Conservation (phyloP, 2,888 invertebrate species). For the Pollenia angustigena region DNA sequence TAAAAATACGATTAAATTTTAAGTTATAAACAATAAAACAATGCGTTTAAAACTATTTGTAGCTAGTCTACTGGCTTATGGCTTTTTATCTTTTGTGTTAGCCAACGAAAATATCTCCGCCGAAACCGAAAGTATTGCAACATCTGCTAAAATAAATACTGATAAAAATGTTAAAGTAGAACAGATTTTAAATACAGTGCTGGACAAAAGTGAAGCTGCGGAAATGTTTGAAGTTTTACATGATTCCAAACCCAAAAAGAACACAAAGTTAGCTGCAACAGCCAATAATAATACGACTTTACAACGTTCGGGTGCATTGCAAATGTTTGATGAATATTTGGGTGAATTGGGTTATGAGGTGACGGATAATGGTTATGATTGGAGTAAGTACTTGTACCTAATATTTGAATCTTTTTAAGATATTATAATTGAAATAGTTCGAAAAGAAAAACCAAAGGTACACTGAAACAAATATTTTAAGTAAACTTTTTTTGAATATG, state of each 20-base stretch:
- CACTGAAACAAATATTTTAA: too few species aligned
- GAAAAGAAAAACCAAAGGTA: too few species aligned
- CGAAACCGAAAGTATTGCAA: slow-evolving; percentile 77
- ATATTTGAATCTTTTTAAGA: background rate
- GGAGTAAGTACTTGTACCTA: slow-evolving; percentile 78
- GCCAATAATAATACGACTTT: slow-evolving; percentile 8
- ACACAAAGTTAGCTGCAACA: slow-evolving; percentile 19
- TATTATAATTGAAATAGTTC: background rate
- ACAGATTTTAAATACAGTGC: slow-evolving; percentile 42
- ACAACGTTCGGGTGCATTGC: slow-evolving; percentile 77
- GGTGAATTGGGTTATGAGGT: slow-evolving; percentile 80
- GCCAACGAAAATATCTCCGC: slow-evolving; percentile 80
- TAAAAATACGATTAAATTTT: slow-evolving; percentile 30
- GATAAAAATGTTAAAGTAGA: slow-evolving; percentile 52
- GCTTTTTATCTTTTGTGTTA: slow-evolving; percentile 77
- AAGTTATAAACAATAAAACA: slow-evolving; percentile 63
- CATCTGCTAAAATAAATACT: slow-evolving; percentile 46
- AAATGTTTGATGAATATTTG: slow-evolving; percentile 78
- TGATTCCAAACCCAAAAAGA: slow-evolving; percentile 40
- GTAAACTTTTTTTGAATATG: too few species aligned
- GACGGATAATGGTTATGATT: slow-evolving; percentile 80
- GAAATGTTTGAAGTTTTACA: slow-evolving; percentile 74
- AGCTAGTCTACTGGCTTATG: slow-evolving; percentile 79
- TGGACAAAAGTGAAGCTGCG: slow-evolving; percentile 76
- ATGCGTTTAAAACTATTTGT: slow-evolving; percentile 81